phyloP scores from a whole-genome alignment of 2,797 vertebrate species.

The Alca torda region DNA sequence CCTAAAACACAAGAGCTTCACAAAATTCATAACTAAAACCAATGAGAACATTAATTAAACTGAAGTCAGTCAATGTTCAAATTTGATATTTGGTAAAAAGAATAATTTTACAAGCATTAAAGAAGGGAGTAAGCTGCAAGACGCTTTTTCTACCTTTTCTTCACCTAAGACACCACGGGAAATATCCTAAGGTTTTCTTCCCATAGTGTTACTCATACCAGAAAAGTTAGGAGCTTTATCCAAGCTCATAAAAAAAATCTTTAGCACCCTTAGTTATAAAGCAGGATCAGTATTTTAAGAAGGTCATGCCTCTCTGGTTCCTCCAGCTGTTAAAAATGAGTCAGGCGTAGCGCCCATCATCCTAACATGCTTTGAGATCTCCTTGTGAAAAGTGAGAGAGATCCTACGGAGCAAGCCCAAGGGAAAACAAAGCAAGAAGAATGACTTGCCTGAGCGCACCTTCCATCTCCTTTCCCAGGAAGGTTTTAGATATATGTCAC shows the following conservation, averaged over 20 bases:
- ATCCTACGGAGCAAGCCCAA: not conserved
- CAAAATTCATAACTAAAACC: conserved; percentile 26
- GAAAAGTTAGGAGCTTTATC: not conserved
- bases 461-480: not conserved
- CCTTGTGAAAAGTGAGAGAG: not conserved
- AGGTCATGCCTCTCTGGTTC: not conserved
- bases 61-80: not conserved
- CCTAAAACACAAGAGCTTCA: conserved; percentile 22
- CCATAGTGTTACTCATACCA: not conserved
- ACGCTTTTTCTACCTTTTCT: not conserved
- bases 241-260: not conserved
- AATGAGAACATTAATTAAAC: conserved; percentile 23
- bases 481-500: not conserved
- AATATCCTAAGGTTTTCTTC: not conserved
- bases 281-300: not conserved
- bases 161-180: not conserved
- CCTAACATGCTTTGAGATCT: not conserved
- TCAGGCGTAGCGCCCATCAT: not conserved
- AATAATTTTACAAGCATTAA: not conserved
- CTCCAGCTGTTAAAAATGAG: not conserved
- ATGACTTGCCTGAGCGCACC: not conserved
- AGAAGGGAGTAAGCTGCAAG: not conserved
- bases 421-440: not conserved
- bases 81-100: not conserved
- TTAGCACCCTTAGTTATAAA: not conserved